Conservation (phyloP, 2,888 invertebrate genomes). For the Coenonympha glycerion region DNA sequence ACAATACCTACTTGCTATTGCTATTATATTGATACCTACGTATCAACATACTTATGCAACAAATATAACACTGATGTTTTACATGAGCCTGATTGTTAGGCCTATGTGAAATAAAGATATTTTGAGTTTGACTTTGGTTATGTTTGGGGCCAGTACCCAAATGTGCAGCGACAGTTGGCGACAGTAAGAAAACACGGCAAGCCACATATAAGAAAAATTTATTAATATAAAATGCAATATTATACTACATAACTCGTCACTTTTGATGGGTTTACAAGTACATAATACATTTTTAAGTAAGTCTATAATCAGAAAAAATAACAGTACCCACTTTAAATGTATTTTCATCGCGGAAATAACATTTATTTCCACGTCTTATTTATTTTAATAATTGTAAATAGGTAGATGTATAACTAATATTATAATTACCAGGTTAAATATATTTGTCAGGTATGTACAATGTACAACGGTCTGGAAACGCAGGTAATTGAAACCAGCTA, state of each 20-base stretch:
- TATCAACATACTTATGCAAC: too few species aligned
- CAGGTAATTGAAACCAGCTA: background rate
- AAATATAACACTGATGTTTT: too few species aligned
- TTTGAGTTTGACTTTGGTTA: too few species aligned
- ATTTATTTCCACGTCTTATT: slow-evolving; percentile 28
- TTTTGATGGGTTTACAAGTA: slow-evolving; percentile 29
- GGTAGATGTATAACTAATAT: slow-evolving; percentile 35
- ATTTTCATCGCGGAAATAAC: background rate
- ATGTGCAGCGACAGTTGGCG: background rate
- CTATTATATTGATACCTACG: too few species aligned
- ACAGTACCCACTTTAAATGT: slow-evolving; percentile 30
- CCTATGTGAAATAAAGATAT: too few species aligned
- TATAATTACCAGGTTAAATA: slow-evolving; percentile 39
- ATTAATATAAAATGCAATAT: slow-evolving; percentile 71
- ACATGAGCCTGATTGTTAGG: too few species aligned
- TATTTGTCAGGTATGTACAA: slow-evolving; percentile 41
- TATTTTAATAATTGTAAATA: slow-evolving; percentile 51
- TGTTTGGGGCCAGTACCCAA: too few species aligned
- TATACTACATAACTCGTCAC: slow-evolving; percentile 49
- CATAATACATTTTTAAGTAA: slow-evolving; percentile 39
- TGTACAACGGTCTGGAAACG: slow-evolving; percentile 35
- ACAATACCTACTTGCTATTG: too few species aligned
- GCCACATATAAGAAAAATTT: slow-evolving; percentile 72
- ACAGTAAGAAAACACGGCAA: slow-evolving; percentile 12
- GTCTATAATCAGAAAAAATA: slow-evolving; percentile 33